Conservation (phyloP, 1,140 invertebrate genomes). For the Listronotus bonariensis region DNA sequence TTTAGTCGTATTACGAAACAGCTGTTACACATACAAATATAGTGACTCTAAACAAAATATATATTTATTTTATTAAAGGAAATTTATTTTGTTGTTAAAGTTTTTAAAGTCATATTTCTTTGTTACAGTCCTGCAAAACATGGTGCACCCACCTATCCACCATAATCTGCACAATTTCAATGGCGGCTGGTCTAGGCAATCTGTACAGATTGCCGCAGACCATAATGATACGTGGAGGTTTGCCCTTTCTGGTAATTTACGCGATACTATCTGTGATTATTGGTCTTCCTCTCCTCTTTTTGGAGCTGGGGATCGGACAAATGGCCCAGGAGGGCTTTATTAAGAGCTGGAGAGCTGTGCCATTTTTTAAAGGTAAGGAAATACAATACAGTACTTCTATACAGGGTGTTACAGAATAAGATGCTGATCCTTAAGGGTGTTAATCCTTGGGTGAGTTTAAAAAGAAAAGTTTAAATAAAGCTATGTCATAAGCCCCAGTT, state of each 20-base stretch:
- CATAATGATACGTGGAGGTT: conserved; percentile 59
- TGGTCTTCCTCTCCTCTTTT: conserved; percentile 74
- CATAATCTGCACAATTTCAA: conserved; percentile 58
- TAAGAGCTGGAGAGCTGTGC: conserved; percentile 79
- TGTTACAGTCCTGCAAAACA: conserved; percentile 53
- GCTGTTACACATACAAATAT: no score
- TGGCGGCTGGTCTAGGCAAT: conserved; percentile 60
- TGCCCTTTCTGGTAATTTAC: conserved; percentile 71
- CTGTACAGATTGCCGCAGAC: conserved; percentile 61
- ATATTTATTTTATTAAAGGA: no score
- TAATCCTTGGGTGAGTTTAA: no score
- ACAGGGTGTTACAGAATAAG: no score
- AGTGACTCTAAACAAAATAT: no score
- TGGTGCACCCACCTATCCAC: conserved; percentile 51
- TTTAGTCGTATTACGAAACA: no score
- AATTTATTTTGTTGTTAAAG: no score
- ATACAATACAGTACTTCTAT: no score
- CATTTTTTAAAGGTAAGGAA: conserved; percentile 76
- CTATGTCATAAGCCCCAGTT: no score
- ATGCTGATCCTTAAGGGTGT: no score
- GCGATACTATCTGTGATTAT: conserved; percentile 65
- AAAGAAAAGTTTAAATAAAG: no score
- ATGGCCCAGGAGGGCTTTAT: conserved; percentile 76
- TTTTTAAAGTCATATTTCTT: conserved; percentile 29
- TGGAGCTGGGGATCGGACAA: conserved; percentile 79